These are phyloP conservation scores for Prolemur simus DNA, from an alignment of 2,113 vertebrate species.

Conservation along the genomic window DNA sequence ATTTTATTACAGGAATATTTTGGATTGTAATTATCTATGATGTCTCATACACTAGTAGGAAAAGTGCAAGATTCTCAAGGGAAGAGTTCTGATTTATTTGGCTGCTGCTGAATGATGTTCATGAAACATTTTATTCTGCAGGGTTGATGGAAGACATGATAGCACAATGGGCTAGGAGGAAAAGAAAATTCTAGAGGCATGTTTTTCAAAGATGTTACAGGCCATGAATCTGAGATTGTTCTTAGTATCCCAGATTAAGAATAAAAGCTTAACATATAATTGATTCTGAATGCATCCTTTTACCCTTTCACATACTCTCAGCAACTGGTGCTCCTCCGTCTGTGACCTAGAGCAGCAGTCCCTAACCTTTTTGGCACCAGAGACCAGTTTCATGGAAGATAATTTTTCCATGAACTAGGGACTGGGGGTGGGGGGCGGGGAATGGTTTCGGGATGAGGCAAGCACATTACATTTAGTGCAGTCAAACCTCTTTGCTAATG, in stretches of 20 bases:
- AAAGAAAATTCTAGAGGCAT: neutral
- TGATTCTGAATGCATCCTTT: neutral
- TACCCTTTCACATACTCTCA: neutral
- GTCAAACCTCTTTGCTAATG: too few species aligned
- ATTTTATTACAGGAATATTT: conserved; percentile 69
- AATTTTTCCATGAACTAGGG: too few species aligned
- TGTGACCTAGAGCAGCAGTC: neutral
- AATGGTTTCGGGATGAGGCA: too few species aligned
- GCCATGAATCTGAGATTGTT: conserved; percentile 6
- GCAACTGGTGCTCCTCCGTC: neutral
- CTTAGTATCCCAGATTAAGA: neutral
- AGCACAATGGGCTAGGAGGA: neutral
- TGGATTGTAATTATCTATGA: conserved; percentile 70
- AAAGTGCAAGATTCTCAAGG: conserved; percentile 54
- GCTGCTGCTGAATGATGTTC: conserved; percentile 23
- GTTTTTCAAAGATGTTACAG: neutral
- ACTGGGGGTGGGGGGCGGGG: too few species aligned
- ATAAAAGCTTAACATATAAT: neutral
- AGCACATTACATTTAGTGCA: too few species aligned
- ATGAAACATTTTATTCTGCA: conserved; percentile 41
- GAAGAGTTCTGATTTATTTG: conserved; percentile 62
- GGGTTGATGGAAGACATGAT: neutral
- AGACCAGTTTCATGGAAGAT: too few species aligned
- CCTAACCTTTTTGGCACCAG: too few species aligned
- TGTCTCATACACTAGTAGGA: conserved; percentile 14